Evolutionary conservation across 1,140 invertebrate genomes (phyloP).

Genomic region (Cydia strobilella): DNA sequence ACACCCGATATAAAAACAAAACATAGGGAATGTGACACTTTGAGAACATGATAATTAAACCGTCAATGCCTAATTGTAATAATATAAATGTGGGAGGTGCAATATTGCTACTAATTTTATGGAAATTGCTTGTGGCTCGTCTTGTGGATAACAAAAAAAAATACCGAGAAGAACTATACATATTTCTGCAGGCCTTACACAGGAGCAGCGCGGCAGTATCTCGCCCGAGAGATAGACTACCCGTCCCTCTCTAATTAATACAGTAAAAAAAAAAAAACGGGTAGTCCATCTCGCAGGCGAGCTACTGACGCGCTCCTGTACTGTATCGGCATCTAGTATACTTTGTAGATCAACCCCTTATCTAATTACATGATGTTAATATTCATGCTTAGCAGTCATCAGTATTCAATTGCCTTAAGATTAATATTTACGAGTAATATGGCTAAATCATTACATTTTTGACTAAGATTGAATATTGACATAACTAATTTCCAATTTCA

Average conservation of each 20-base stretch:
- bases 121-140: not conserved
- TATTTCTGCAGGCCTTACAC: too few species aligned
- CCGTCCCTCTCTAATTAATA: too few species aligned
- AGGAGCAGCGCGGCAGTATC: too few species aligned
- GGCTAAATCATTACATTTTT: not conserved
- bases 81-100: not conserved
- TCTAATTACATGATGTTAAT: not conserved
- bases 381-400: not conserved
- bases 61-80: not conserved
- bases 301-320: not conserved
- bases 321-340: conserved; percentile 7
- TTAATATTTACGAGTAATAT: not conserved
- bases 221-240: too few species aligned
- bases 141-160: too few species aligned
- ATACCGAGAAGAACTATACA: too few species aligned
- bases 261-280: too few species aligned
- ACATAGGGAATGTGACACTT: not conserved
- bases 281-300: too few species aligned
- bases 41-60: not conserved
- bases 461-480: conserved; percentile 9
- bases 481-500: not conserved
- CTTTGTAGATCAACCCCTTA: not conserved
- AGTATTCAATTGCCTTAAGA: not conserved
- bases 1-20: too few species aligned
- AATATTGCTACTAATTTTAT: not conserved